Conservation (phyloP, 2,113 vertebrate species). For the Odobenus rosmarus region DNA sequence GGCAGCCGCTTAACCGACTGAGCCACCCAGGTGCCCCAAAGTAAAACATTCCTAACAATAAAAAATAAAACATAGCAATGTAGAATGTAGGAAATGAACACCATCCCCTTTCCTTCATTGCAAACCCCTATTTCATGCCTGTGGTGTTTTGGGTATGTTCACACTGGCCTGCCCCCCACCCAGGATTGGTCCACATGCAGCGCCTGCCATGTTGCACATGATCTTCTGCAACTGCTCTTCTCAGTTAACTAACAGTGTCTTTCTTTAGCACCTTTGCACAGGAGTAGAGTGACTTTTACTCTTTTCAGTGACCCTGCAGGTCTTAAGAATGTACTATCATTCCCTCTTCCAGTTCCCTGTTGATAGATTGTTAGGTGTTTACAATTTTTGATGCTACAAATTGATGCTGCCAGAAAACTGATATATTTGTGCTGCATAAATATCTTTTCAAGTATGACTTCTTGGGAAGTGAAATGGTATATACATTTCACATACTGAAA, state of each 20-base stretch:
- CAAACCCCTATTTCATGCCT: neutral
- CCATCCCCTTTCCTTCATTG: neutral
- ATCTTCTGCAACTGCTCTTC: neutral
- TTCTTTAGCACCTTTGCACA: neutral
- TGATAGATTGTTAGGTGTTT: neutral
- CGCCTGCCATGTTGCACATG: neutral
- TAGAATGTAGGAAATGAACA: neutral
- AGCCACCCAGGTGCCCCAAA: too few relatives aligned
- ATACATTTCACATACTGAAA: neutral
- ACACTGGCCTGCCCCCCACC: neutral
- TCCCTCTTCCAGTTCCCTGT: neutral
- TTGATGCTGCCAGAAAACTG: neutral
- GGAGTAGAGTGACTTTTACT: neutral
- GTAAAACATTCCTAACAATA: neutral
- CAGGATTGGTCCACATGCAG: too few relatives aligned
- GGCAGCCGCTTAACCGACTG: too few relatives aligned
- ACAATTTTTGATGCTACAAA: neutral
- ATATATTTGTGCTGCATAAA: neutral
- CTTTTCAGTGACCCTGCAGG: neutral
- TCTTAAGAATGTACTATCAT: neutral
- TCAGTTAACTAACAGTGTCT: neutral
- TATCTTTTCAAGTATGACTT: neutral
- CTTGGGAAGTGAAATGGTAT: neutral
- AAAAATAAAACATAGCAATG: neutral
- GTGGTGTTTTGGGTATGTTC: neutral